Base-by-base conservation (phyloP, 2,888 invertebrate species). In the Cheilosia vulpina region DNA sequence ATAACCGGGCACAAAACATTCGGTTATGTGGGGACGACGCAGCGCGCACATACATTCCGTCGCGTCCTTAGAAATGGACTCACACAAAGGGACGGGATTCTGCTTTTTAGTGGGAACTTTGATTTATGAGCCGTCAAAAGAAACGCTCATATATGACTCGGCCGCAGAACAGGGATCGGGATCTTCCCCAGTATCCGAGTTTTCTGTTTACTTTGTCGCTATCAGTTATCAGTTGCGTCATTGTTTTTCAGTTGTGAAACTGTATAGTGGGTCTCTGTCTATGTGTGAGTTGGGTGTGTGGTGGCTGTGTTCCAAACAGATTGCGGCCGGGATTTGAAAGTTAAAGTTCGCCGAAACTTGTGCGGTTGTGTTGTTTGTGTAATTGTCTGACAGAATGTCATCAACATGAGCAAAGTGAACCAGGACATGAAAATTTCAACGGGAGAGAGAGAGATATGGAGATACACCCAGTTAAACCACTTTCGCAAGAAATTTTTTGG, bases 71-170 rank as follows among this genome's bases (percentile, higher is more conserved):
- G 58, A 73, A 52, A 24, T 63, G 62, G 53, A 50, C 62, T 66
- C 34, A 50, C 34, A 47, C 58, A 69, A 84, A 73, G 50, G 83
- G 73, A 47, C n/a, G 2, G 24, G 43, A 69, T 52, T 75, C 47
- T 15, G 43, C n/a, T 69, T 58, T 79, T 73, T 31, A 34, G 50
- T 34, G 21, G 52, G 11, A 38, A n/a, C 80, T 80, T 84, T 84
- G 84, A 84, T 84, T 84, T 84, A 84, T 80, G 84, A 80, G 58
- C 50, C 80, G 69, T 84, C 84, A 84, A 69, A 84, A 57, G 60
- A 63, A 82, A 75, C 53, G 58, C 58, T 50, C 63, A 76, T 65
- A 81, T 80, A 81, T 80, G 80, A 80, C 55, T 19, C 58, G 45
- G 69, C 78, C 24, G 24, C n/a, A 13, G 38, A 11, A 21, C 9